Evolutionary conservation across 2,113 vertebrate genomes (phyloP).

Genomic region (Sceloporus tristichus): DNA sequence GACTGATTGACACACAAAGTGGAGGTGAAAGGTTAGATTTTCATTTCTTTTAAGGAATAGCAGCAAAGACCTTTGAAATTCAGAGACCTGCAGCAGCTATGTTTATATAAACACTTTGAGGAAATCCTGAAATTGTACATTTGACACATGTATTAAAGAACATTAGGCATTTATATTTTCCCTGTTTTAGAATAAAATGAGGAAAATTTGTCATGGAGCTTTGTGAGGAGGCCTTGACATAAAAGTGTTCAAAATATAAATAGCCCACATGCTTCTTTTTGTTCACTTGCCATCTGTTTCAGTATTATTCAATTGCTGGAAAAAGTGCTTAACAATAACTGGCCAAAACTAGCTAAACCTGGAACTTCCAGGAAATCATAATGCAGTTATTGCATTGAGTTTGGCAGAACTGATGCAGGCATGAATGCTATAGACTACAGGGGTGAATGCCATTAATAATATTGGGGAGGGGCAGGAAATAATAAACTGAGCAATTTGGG

Average conservation of each 20-base stretch:
- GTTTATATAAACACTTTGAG: conserved; percentile 49
- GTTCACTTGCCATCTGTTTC: not conserved
- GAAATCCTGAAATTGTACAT: conserved; percentile 67
- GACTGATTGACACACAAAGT: conserved; percentile 41
- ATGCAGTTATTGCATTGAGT: not conserved
- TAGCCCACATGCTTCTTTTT: not conserved
- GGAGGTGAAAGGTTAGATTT: conserved; percentile 57
- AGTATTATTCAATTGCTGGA: not conserved
- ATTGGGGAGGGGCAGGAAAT: conserved; percentile 27
- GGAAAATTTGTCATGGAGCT: not conserved
- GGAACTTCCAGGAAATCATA: accelerated
- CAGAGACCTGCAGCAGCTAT: conserved; percentile 43
- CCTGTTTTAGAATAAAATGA: conserved; percentile 28
- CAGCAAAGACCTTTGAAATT: conserved; percentile 52
- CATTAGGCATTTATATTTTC: not conserved
- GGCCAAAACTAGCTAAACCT: not conserved
- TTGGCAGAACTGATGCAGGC: not conserved
- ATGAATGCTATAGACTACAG: not conserved
- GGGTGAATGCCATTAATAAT: not conserved
- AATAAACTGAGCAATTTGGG: not conserved
- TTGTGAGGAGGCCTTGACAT: not conserved
- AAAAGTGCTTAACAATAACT: not conserved
- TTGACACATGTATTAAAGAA: conserved; percentile 27
- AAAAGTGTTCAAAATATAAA: not conserved
- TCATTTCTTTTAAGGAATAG: conserved; percentile 49